Conservation (phyloP, 2,797 vertebrate genomes). For the Enteromius anoplus region DNA sequence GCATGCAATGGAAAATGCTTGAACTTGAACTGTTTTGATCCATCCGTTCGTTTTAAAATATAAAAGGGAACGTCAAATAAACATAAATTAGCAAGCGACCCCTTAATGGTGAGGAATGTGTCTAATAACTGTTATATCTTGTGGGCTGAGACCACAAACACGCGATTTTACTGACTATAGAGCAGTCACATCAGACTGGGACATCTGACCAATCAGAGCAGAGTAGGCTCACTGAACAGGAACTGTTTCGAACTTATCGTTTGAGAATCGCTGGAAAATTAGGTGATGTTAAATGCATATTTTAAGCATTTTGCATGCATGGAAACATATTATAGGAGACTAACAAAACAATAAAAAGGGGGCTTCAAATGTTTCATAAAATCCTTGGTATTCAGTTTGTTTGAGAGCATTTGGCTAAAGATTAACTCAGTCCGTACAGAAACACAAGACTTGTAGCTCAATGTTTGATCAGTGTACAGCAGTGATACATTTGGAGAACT, state of each 20-base stretch:
- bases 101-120: conserved; percentile 1
- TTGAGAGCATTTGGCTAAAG: not conserved
- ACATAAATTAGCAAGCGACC: not conserved
- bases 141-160: not conserved
- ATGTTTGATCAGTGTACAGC: not conserved
- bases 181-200: too few species aligned
- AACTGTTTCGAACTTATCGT: too few species aligned
- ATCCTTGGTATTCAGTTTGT: not conserved
- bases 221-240: too few species aligned
- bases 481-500: not conserved
- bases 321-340: too few species aligned
- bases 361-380: not conserved
- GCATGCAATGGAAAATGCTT: not conserved
- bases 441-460: not conserved
- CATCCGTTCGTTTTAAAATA: not conserved
- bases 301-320: too few species aligned
- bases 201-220: too few species aligned
- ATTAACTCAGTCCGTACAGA: not conserved
- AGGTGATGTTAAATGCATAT: too few species aligned
- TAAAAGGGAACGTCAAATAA: not conserved
- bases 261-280: too few species aligned
- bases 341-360: too few species aligned
- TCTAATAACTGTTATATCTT: not conserved
- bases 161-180: not conserved
- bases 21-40: not conserved